Conservation (phyloP, 2,113 vertebrate genomes). For the human region DNA sequence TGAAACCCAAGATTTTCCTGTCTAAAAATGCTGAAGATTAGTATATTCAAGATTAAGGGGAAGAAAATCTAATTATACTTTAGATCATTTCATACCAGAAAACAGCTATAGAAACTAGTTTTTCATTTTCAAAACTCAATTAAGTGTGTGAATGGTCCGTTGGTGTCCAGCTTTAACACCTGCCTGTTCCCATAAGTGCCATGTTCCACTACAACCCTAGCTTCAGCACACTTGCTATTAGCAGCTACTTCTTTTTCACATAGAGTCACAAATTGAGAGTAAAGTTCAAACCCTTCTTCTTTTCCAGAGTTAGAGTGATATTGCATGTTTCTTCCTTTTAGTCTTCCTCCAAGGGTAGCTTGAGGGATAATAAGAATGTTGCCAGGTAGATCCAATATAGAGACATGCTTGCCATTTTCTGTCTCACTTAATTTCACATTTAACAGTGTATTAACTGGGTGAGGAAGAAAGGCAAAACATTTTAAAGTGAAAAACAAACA, state of each 20-base stretch:
- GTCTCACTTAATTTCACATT: slow-evolving; percentile 93
- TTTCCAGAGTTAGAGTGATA: slow-evolving; percentile 95
- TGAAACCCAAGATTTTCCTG: background rate
- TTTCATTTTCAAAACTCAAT: slow-evolving; percentile 90
- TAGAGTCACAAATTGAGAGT: slow-evolving; percentile 87
- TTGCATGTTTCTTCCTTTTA: slow-evolving; percentile 93
- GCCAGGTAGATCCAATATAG: slow-evolving; percentile 92
- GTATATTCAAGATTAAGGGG: background rate
- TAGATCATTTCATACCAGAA: background rate
- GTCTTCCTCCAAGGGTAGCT: slow-evolving; percentile 93
- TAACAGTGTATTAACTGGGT: slow-evolving; percentile 88
- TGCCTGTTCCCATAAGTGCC: slow-evolving; percentile 96
- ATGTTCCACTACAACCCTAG: slow-evolving; percentile 84
- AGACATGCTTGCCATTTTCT: slow-evolving; percentile 88
- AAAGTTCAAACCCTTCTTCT: slow-evolving; percentile 92
- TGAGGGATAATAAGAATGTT: slow-evolving; percentile 93
- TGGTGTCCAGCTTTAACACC: slow-evolving; percentile 93
- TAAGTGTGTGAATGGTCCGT: slow-evolving; percentile 95
- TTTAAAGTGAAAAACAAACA: slow-evolving; percentile 58
- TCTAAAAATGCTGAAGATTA: background rate
- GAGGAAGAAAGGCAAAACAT: slow-evolving; percentile 68
- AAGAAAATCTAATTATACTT: background rate
- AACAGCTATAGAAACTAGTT: background rate
- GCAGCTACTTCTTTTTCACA: slow-evolving; percentile 88
- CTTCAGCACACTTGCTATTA: slow-evolving; percentile 81